phyloP scores from a whole-genome alignment of 2,113 vertebrate genomes.

The Tragelaphus imberbis region DNA sequence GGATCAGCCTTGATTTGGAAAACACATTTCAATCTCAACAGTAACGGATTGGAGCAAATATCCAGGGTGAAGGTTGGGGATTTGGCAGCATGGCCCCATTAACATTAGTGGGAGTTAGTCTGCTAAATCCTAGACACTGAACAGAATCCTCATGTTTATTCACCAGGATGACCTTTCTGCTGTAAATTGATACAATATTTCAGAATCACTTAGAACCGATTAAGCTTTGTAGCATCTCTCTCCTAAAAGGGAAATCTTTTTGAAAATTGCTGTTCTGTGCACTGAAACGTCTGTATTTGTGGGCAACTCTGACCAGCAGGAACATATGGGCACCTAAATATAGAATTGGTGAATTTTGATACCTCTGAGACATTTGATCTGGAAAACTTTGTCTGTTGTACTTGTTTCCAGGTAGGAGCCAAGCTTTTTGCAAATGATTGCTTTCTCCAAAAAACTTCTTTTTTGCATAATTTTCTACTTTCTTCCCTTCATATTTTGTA shows the following conservation, averaged over 20 bases:
- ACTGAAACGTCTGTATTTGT: slow-evolving; percentile 40
- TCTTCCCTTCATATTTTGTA: neutral
- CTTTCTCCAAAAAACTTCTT: neutral
- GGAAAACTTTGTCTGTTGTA: neutral
- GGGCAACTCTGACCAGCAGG: slow-evolving; percentile 55
- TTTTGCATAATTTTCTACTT: neutral
- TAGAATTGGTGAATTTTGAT: slow-evolving; percentile 69
- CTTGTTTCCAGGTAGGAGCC: neutral
- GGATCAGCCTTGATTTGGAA: slow-evolving; percentile 40
- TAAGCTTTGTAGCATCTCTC: slow-evolving; percentile 64
- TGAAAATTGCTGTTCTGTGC: slow-evolving; percentile 41
- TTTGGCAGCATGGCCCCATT: slow-evolving; percentile 63
- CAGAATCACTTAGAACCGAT: slow-evolving; percentile 70
- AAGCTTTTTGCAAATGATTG: neutral
- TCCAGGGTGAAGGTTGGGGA: slow-evolving; percentile 50
- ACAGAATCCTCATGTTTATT: slow-evolving; percentile 68
- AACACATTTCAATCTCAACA: slow-evolving; percentile 51
- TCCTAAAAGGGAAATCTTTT: slow-evolving; percentile 67
- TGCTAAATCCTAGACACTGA: slow-evolving; percentile 60
- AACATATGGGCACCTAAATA: slow-evolving; percentile 77
- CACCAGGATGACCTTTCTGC: slow-evolving; percentile 65
- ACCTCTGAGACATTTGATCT: slow-evolving; percentile 50
- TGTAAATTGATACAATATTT: slow-evolving; percentile 78
- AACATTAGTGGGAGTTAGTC: slow-evolving; percentile 64
- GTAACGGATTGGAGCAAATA: slow-evolving; percentile 62